Conservation (phyloP, 2,888 invertebrate species). For the Rhyacophila evoluta region DNA sequence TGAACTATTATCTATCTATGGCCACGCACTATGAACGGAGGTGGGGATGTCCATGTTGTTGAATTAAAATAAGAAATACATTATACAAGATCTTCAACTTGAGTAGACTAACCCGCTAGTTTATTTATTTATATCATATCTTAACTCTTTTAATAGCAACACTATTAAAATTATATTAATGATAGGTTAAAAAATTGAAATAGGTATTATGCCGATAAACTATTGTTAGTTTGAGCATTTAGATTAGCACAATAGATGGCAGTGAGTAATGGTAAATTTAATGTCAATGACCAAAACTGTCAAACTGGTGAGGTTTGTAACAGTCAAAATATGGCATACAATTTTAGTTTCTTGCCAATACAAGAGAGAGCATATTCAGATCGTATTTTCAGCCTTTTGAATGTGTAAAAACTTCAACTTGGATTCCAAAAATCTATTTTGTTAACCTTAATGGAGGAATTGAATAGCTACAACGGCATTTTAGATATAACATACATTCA, state of each 20-base stretch:
- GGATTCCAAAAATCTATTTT: background rate
- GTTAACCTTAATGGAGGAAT: background rate
- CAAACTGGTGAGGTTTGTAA: background rate
- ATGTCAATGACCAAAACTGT: too few species aligned
- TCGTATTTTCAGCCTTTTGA: background rate
- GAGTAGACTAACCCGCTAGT: background rate
- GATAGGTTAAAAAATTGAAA: background rate
- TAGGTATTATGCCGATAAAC: background rate
- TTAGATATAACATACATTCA: background rate
- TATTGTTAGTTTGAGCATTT: background rate
- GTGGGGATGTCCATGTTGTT: too few species aligned
- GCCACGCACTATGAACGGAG: too few species aligned
- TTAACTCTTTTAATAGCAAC: background rate
- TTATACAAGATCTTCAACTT: too few species aligned
- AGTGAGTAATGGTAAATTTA: background rate
- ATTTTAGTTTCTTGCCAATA: background rate
- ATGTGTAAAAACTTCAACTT: background rate
- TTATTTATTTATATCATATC: background rate
- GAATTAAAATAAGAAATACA: too few species aligned
- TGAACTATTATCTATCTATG: too few species aligned
- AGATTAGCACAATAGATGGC: background rate
- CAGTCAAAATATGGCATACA: background rate
- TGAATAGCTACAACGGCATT: background rate
- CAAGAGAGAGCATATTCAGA: conserved; percentile 3
- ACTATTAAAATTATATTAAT: background rate